Conservation (phyloP, 2,888 invertebrate species). For the Ceratothoa steindachneri region DNA sequence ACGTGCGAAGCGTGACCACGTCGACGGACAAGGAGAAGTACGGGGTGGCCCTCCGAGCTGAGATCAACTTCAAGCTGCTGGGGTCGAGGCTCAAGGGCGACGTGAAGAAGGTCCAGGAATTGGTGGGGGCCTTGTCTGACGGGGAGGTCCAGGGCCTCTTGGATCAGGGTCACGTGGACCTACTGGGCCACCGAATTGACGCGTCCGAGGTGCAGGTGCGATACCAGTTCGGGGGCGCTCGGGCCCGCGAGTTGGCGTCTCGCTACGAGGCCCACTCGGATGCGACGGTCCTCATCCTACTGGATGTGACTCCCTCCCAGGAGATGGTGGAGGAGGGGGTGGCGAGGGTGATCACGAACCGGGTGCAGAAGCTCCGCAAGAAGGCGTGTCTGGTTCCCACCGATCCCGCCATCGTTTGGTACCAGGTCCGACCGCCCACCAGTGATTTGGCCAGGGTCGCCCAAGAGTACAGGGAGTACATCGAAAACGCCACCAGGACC, state of each 20-base stretch:
- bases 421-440: slow-evolving; percentile 60
- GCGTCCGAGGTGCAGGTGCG: slow-evolving; percentile 70
- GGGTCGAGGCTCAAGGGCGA: slow-evolving; percentile 84
- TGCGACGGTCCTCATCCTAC: slow-evolving; percentile 78
- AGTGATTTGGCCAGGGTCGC: slow-evolving; percentile 62
- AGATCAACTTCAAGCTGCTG: slow-evolving; percentile 88
- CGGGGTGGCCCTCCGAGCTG: slow-evolving; percentile 83
- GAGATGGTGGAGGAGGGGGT: slow-evolving; percentile 89
- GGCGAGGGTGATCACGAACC: slow-evolving; percentile 90
- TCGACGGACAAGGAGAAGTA: slow-evolving; percentile 88
- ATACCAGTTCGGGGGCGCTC: slow-evolving; percentile 65
- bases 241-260: slow-evolving; percentile 61
- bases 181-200: slow-evolving; percentile 63
- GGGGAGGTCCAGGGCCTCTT: slow-evolving; percentile 72
- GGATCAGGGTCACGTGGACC: slow-evolving; percentile 65
- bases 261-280: slow-evolving; percentile 88
- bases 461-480: slow-evolving; percentile 67
- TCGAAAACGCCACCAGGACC: slow-evolving; percentile 76
- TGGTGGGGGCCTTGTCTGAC: slow-evolving; percentile 63
- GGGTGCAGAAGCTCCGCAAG: slow-evolving; percentile 92
- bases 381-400: slow-evolving; percentile 87
- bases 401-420: slow-evolving; percentile 80
- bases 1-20: slow-evolving; percentile 76
- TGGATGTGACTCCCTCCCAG: slow-evolving; percentile 84
- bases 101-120: slow-evolving; percentile 73